Evolutionary conservation across 2,888 invertebrate species (phyloP).

Genomic region (Oscheius sp.): DNA sequence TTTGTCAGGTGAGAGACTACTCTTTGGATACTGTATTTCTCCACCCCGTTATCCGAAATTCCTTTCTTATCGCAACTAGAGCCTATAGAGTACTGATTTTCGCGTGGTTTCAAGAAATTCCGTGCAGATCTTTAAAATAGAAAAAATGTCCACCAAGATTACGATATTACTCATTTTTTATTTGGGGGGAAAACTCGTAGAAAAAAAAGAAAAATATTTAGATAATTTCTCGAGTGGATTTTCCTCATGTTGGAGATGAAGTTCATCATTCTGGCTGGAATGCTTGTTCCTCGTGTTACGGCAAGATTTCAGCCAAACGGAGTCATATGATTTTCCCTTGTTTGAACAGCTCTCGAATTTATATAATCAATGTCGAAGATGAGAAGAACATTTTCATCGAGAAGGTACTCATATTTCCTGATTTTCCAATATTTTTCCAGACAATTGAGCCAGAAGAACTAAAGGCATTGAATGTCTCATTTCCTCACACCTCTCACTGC

Average conservation of each 20-base stretch:
- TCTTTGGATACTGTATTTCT: too few species aligned
- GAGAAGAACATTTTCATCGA: slow-evolving; percentile 58
- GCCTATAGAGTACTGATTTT: too few species aligned
- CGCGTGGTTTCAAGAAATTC: too few species aligned
- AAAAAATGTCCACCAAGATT: too few species aligned
- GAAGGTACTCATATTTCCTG: slow-evolving; percentile 28
- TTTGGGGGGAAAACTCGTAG: too few species aligned
- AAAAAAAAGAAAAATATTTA: slow-evolving; percentile 71
- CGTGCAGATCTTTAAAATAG: too few species aligned
- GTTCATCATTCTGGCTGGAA: slow-evolving; percentile 97
- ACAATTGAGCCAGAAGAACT: slow-evolving; percentile 84
- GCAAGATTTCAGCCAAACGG: slow-evolving; percentile 71
- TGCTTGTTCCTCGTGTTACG: slow-evolving; percentile 89
- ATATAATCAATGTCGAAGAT: slow-evolving; percentile 78
- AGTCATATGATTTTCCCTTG: slow-evolving; percentile 85
- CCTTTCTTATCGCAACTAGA: too few species aligned
- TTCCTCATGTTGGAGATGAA: slow-evolving; percentile 84
- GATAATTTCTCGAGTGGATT: slow-evolving; percentile 86
- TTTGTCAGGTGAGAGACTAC: slow-evolving; percentile 78
- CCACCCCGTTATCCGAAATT: too few species aligned
- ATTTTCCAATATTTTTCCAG: slow-evolving; percentile 72
- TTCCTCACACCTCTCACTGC: slow-evolving; percentile 93
- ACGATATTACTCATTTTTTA: too few species aligned
- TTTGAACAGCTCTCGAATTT: slow-evolving; percentile 83
- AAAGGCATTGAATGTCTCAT: slow-evolving; percentile 81